These are phyloP conservation scores for Octodonta nipae DNA, from an alignment of 2,888 invertebrate species.

Conservation along the genomic window DNA sequence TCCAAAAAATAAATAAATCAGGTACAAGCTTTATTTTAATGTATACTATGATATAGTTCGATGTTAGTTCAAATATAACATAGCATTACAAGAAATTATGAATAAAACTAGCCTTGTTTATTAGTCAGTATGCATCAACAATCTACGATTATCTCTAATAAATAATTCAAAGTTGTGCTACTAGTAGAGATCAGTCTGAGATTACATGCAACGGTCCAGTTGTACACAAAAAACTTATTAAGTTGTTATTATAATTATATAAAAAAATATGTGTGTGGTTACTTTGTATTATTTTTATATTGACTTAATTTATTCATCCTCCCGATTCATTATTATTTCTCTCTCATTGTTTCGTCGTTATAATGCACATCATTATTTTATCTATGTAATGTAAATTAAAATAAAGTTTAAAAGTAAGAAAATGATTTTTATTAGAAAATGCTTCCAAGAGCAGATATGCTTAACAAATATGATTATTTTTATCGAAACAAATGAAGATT, in stretches of 20 bases:
- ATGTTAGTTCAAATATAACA: slow-evolving; percentile 37
- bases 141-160: slow-evolving; percentile 24
- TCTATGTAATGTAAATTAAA: slow-evolving; percentile 39
- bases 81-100: slow-evolving; percentile 29
- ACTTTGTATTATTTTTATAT: slow-evolving; percentile 21
- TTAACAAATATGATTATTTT: too few relatives aligned
- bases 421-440: too few relatives aligned
- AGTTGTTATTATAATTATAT: slow-evolving; percentile 25
- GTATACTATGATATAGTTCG: slow-evolving; percentile 36
- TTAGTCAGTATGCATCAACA: slow-evolving; percentile 36
- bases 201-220: slow-evolving; percentile 27
- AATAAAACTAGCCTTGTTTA: slow-evolving; percentile 28
- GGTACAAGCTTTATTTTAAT: slow-evolving; percentile 36
- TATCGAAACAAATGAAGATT: too few relatives aligned
- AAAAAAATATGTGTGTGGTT: slow-evolving; percentile 31
- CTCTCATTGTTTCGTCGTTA: slow-evolving; percentile 25
- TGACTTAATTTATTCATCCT: slow-evolving; percentile 25
- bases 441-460: too few relatives aligned
- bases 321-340: slow-evolving; percentile 22
- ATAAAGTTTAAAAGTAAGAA: slow-evolving; percentile 29
- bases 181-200: slow-evolving; percentile 30
- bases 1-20: slow-evolving; percentile 27
- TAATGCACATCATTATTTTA: slow-evolving; percentile 36
- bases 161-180: slow-evolving; percentile 34
- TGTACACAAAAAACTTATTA: slow-evolving; percentile 25